A percentile compares a stretch with the other conserved stretches of the same genome.
Evolutionary conservation across 2,113 vertebrate species (phyloP).

Genomic region (Ornithorhynchus anatinus): DNA sequence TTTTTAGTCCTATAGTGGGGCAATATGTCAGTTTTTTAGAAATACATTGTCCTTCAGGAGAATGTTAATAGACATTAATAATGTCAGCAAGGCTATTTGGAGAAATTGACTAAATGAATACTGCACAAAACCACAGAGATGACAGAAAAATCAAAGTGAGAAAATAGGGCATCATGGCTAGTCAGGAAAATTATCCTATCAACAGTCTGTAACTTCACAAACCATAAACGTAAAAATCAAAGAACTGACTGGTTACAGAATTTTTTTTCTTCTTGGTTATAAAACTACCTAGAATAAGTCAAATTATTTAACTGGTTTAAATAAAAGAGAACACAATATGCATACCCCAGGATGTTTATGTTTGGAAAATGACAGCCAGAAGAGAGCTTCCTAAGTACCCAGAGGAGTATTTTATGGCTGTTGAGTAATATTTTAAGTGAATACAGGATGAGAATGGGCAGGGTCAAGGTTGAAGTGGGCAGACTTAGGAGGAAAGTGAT

Average conservation of each 20-base stretch:
- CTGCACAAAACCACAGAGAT: background rate
- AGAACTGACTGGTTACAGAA: background rate
- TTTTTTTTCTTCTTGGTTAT: background rate
- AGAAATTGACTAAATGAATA: conserved; percentile 23
- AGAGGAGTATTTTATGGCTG: too few relatives aligned
- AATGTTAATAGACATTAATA: conserved; percentile 31
- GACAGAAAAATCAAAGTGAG: conserved; percentile 43
- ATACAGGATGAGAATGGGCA: too few relatives aligned
- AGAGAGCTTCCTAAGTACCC: too few relatives aligned
- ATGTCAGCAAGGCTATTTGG: background rate
- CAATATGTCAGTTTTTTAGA: background rate
- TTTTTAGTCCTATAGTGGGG: background rate
- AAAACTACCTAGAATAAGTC: background rate
- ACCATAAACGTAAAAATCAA: background rate
- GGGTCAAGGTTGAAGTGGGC: too few relatives aligned
- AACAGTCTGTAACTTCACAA: conserved; percentile 18
- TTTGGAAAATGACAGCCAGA: too few relatives aligned
- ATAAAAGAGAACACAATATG: too few relatives aligned
- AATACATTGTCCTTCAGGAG: conserved; percentile 1
- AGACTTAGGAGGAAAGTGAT: too few relatives aligned
- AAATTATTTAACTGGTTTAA: too few relatives aligned
- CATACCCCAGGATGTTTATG: too few relatives aligned
- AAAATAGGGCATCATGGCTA: background rate
- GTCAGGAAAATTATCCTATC: conserved; percentile 14
- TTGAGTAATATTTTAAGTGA: too few relatives aligned